phyloP scores from a whole-genome alignment of 2,888 invertebrate species.

The Pyralis farinalis region DNA sequence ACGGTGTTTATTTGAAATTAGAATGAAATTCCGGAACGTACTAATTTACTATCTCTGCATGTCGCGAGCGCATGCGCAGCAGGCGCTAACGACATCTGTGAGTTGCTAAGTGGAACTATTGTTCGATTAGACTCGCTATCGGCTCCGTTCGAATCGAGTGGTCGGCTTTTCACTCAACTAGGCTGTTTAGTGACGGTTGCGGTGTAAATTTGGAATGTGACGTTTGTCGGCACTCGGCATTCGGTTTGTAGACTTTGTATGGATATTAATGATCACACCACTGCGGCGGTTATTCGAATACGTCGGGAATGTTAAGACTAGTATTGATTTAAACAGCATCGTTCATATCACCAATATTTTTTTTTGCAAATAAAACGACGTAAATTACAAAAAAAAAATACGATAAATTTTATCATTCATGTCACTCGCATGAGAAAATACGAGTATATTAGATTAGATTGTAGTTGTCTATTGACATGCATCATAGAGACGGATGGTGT shows the following conservation, averaged over 20 bases:
- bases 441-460: too few species aligned
- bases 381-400: too few species aligned
- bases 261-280: conserved; percentile 10
- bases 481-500: too few species aligned
- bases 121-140: conserved; percentile 62
- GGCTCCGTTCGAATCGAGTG: conserved; percentile 32
- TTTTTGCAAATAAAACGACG: too few species aligned
- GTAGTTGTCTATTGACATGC: too few species aligned
- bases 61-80: conserved; percentile 53
- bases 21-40: conserved; percentile 28
- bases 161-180: conserved; percentile 64
- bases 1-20: conserved; percentile 4
- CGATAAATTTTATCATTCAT: too few species aligned
- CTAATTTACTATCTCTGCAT: conserved; percentile 57
- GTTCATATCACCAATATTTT: too few species aligned
- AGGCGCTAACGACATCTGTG: conserved; percentile 76
- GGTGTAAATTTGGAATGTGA: conserved; percentile 63
- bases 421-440: too few species aligned
- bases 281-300: conserved; percentile 1
- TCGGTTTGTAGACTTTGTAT: conserved; percentile 1
- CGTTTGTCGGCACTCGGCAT: conserved; percentile 36
- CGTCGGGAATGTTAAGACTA: too few species aligned
- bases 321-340: too few species aligned
- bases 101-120: conserved; percentile 71
- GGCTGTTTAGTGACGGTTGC: conserved; percentile 66